phyloP scores from a whole-genome alignment of 2,113 vertebrate species.

The Condylura cristata region DNA sequence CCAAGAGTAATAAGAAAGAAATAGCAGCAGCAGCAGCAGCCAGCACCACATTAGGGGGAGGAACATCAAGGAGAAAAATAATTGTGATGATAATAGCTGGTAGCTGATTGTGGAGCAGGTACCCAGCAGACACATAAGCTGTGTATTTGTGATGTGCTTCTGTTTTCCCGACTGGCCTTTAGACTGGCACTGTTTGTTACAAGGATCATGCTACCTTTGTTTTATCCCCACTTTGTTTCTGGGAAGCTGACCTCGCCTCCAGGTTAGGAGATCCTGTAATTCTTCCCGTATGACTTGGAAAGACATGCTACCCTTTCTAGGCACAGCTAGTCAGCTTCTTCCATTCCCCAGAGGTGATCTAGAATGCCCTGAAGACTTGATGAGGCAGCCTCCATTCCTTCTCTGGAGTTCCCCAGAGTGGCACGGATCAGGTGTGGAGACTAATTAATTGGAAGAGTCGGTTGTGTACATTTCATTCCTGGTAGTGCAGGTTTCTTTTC shows the following conservation, averaged over 20 bases:
- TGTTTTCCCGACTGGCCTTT: not conserved
- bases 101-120: not conserved
- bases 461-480: not conserved
- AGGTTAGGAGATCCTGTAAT: not conserved
- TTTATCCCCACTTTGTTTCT: not conserved
- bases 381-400: not conserved
- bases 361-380: not conserved
- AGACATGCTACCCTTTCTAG: fast-evolving
- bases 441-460: not conserved
- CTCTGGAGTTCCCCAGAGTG: not conserved
- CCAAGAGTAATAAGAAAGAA: not conserved
- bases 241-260: not conserved
- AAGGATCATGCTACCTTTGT: not conserved
- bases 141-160: not conserved
- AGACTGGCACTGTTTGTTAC: not conserved
- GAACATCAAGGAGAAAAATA: not conserved
- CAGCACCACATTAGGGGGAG: not conserved
- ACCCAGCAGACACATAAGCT: not conserved
- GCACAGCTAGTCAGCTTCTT: not conserved
- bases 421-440: not conserved
- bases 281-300: fast-evolving
- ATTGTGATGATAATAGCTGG: not conserved
- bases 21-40: not conserved
- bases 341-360: not conserved
- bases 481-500: not conserved